Percentiles rank a stretch among this genome's conserved stretches.
Conservation (phyloP, 1,140 invertebrate genomes). For the Xylocopa sonorina region DNA sequence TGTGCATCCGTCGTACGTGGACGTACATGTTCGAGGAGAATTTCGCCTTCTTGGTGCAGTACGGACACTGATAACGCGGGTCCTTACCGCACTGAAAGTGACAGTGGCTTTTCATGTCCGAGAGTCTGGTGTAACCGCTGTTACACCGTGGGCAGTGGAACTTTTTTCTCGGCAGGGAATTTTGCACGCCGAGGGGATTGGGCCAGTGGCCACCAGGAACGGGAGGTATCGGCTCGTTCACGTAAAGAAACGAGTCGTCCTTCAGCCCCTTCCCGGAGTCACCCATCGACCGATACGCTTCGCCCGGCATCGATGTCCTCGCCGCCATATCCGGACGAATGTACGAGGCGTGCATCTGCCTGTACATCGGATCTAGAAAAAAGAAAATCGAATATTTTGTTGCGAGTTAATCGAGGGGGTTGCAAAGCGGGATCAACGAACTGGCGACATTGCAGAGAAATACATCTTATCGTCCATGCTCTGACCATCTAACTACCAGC, state of each 20-base stretch:
- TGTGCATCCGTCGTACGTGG: conserved; percentile 76
- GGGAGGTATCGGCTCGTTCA: conserved; percentile 26
- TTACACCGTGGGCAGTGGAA: conserved; percentile 83
- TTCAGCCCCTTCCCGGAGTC: conserved; percentile 34
- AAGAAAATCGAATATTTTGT: conserved; percentile 57
- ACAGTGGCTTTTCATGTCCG: conserved; percentile 70
- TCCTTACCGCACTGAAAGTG: conserved; percentile 86
- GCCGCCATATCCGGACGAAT: conserved; percentile 35
- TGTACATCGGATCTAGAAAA: conserved; percentile 66
- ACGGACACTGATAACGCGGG: conserved; percentile 89
- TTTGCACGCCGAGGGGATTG: conserved; percentile 31
- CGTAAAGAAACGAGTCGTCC: conserved; percentile 44
- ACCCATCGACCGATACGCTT: conserved; percentile 27
- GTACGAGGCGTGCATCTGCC: conserved; percentile 48
- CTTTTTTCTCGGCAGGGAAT: conserved; percentile 43
- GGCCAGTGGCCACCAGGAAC: conserved; percentile 45
- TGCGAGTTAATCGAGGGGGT: conserved; percentile 41
- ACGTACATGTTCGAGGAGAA: conserved; percentile 79
- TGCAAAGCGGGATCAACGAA: neutral
- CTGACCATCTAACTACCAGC: conserved; percentile 39
- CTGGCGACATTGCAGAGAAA: conserved; percentile 51
- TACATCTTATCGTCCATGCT: conserved; percentile 59
- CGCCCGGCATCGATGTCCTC: neutral
- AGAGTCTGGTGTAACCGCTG: conserved; percentile 77
- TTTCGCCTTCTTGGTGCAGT: conserved; percentile 84